Percentiles rank a stretch among this genome's conserved stretches.
These are phyloP conservation scores for Epinotia ramella DNA, from an alignment of 2,888 invertebrate species.

Conservation along the genomic window DNA sequence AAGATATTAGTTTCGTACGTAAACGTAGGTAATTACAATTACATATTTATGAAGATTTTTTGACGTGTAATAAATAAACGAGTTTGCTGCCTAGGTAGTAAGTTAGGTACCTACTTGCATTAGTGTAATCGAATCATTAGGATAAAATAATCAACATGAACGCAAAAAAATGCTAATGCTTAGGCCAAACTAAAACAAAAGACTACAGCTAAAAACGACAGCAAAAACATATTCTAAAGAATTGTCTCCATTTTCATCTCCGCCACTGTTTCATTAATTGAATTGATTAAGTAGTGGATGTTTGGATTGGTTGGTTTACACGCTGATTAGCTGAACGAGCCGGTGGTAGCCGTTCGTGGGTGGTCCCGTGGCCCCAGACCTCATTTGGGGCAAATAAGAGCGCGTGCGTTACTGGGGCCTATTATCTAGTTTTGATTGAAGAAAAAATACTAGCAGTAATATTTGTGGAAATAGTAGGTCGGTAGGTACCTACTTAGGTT, in stretches of 20 bases:
- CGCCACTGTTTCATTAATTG: constrained; percentile 16
- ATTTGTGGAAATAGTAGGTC: too few species aligned
- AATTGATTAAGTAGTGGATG: constrained; percentile 24
- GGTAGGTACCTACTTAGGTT: too few species aligned
- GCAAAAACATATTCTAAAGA: neutral
- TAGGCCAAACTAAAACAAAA: neutral
- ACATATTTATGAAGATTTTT: neutral
- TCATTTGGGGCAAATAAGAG: constrained; percentile 22
- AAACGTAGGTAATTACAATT: neutral
- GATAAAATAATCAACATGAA: neutral
- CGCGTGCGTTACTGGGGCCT: neutral
- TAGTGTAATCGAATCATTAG: too few species aligned
- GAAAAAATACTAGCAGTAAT: too few species aligned
- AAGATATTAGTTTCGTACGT: neutral
- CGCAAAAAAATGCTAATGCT: neutral
- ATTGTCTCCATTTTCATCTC: neutral
- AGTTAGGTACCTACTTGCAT: too few species aligned
- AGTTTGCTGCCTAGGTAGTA: constrained; percentile 6
- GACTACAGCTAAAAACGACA: neutral
- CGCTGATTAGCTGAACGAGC: constrained; percentile 45
- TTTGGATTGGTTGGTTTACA: constrained; percentile 15
- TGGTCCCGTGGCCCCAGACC: constrained; percentile 49
- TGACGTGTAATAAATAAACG: constrained; percentile 12
- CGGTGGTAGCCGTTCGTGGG: constrained; percentile 53
- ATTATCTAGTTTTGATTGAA: neutral